These are phyloP conservation scores for Trigoniulus corallinus DNA, from an alignment of 1,140 invertebrate genomes.

Conservation along the genomic window DNA sequence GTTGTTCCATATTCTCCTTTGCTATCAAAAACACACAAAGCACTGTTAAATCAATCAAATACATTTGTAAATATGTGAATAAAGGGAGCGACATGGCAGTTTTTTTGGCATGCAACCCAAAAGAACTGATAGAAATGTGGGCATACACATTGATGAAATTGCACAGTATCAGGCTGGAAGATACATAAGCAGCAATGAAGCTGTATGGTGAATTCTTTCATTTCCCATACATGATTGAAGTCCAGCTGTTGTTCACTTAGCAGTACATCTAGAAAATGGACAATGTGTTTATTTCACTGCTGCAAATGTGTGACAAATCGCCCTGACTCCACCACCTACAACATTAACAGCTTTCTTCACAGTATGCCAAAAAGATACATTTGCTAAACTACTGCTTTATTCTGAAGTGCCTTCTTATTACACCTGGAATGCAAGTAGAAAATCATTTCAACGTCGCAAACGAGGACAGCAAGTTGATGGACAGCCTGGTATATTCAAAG, in stretches of 20 bases:
- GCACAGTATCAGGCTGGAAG: conserved; percentile 10
- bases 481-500: conserved; percentile 8
- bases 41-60: conserved; percentile 33
- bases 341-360: conserved; percentile 13
- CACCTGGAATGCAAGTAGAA: conserved; percentile 4
- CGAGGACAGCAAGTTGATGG: too few species aligned
- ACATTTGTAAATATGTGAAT: conserved; percentile 17
- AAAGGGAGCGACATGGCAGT: conserved; percentile 17
- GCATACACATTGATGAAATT: conserved; percentile 8
- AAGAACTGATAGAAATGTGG: too few species aligned
- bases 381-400: conserved; percentile 7
- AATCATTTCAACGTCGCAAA: conserved; percentile 9
- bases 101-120: too few species aligned
- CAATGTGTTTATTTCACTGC: conserved; percentile 20
- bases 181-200: conserved; percentile 18
- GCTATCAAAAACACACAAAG: conserved; percentile 29
- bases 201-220: conserved; percentile 17
- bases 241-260: conserved; percentile 25
- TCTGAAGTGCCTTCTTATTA: conserved; percentile 10
- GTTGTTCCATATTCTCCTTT: conserved; percentile 35
- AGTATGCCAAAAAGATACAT: conserved; percentile 7
- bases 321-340: conserved; percentile 7
- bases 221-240: conserved; percentile 24
- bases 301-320: conserved; percentile 11
- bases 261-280: conserved; percentile 30